These are phyloP conservation scores for Thera obeliscata DNA, from an alignment of 2,888 invertebrate genomes.

Conservation along the genomic window DNA sequence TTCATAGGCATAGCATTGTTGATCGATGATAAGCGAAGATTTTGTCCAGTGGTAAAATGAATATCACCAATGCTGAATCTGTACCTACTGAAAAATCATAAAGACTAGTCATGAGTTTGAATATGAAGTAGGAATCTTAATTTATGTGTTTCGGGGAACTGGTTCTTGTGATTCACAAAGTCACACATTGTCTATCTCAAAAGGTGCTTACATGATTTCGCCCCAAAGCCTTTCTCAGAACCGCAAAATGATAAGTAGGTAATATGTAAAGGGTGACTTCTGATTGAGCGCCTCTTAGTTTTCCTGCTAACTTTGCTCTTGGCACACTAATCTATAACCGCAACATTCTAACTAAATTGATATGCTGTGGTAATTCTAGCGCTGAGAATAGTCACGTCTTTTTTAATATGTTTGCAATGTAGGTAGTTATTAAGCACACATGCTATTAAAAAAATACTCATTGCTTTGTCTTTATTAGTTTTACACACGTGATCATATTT, in stretches of 20 bases:
- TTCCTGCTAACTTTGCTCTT: conserved; percentile 38
- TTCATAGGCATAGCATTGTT: conserved; percentile 7
- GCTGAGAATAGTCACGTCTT: conserved; percentile 40
- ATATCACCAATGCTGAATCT: not conserved
- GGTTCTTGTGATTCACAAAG: conserved; percentile 30
- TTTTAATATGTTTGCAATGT: conserved; percentile 34
- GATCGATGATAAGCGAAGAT: conserved; percentile 11
- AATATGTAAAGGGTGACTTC: conserved; percentile 29
- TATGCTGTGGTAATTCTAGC: conserved; percentile 33
- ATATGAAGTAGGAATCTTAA: conserved; percentile 12
- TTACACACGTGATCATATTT: conserved; percentile 37
- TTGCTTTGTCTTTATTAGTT: conserved; percentile 33
- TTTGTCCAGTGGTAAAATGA: not conserved
- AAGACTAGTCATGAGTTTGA: conserved; percentile 13
- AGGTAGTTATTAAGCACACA: conserved; percentile 35
- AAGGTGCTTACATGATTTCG: conserved; percentile 9
- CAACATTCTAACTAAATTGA: conserved; percentile 41
- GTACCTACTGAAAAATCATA: conserved; percentile 20
- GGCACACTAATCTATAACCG: conserved; percentile 36
- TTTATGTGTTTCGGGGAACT: conserved; percentile 24
- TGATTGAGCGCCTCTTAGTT: conserved; percentile 34
- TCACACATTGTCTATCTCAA: conserved; percentile 23
- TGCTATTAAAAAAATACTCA: conserved; percentile 36
- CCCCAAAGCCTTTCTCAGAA: conserved; percentile 24
- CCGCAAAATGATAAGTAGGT: conserved; percentile 9